These are phyloP conservation scores for Ectemnius continuus DNA, from an alignment of 2,888 invertebrate genomes.

Conservation along the genomic window DNA sequence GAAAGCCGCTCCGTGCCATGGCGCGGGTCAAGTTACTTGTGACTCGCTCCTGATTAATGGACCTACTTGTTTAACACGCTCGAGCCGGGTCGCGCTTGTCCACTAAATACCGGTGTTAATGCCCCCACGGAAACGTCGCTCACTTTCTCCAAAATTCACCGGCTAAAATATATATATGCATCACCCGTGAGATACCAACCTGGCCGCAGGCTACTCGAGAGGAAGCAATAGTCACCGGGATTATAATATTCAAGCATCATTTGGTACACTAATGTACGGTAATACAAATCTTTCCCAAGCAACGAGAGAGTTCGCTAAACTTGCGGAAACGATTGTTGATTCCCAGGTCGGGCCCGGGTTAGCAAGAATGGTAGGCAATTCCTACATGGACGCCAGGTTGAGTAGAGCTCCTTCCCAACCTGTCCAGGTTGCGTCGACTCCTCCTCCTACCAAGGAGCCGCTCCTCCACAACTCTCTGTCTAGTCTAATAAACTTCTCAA, in stretches of 20 bases:
- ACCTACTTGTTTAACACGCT: conserved; percentile 72
- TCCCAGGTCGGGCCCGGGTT: no score
- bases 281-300: conserved; percentile 33
- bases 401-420: no score
- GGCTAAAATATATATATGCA: no score
- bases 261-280: conserved; percentile 17
- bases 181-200: no score
- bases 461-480: conserved; percentile 52
- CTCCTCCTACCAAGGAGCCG: neutral
- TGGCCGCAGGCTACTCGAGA: no score
- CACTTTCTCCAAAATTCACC: conserved; percentile 32
- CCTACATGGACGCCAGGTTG: no score
- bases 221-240: no score
- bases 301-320: no score
- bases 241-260: no score
- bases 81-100: conserved; percentile 67
- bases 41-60: conserved; percentile 73
- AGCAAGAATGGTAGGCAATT: no score
- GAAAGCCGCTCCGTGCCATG: conserved; percentile 64
- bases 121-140: conserved; percentile 63
- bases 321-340: no score
- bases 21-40: conserved; percentile 69
- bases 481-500: conserved; percentile 69
- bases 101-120: conserved; percentile 72
- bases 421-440: no score